Evolutionary conservation across 2,797 vertebrate genomes (phyloP), one percentile per base, ranked within the genome.

Genomic region (Hypotaenidia okinawae): DNA sequence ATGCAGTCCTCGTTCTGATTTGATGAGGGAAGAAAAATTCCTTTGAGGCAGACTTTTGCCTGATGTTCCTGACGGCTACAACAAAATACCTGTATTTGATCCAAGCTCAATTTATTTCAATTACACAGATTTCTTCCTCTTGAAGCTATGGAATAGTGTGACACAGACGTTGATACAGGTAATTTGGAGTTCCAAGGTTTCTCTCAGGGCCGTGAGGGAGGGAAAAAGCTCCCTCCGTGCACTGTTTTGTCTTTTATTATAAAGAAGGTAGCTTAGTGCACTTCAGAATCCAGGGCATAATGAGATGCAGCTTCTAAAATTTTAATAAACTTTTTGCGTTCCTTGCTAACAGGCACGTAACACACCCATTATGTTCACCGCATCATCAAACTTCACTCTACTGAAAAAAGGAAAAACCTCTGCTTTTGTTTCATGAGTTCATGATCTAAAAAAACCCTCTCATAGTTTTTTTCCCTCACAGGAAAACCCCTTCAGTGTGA

Each of bases 301-400:
- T 22, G 22, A 84, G 95, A 90, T 32, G 58, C 39, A 95, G 17
- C 45, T 62, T 25, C 73, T 93, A 75, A 85, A 97, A 90, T 63
- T 81, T 90, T 88, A 95, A 95, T 89, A 75, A 92, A 81, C 58
- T 78, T 92, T 68, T 66, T 86, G 79, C 94, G 73, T 41, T 95
- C 52, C 67, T 67, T 84, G 59, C 80, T 95, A 41, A 89, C 76
- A 67, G 72, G 59, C 74, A 94, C 9, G 3, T 23, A 87, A 79
- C 74, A 84, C 35, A 52, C 19, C 41, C 69, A 63, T 82, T 87
- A 73, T 6, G 30, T 43, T 81, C 62, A 63, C 30, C 9, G 23
- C 37, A 72, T 41, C 10, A 2, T 62, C 80, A 68, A 49, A 94
- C 27, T 63, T 67, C 72, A 62, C 55, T 51, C 37, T 59, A n/a